Percentiles rank a stretch among this genome's conserved stretches.
These are phyloP conservation scores for Lithophane semibrunnea DNA, from an alignment of 2,888 invertebrate species.

Conservation along the genomic window DNA sequence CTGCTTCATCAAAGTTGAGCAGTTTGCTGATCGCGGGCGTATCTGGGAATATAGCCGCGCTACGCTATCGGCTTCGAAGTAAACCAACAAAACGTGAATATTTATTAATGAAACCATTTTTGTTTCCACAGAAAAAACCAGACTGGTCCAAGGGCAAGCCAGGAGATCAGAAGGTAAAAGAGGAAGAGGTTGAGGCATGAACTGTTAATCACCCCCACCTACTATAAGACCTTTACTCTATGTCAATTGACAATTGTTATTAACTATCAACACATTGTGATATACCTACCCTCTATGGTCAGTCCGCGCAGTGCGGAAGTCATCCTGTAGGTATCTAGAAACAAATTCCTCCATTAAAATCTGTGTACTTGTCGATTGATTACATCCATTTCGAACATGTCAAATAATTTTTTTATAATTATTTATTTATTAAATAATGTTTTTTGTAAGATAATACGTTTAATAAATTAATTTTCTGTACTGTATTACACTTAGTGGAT, in stretches of 20 bases:
- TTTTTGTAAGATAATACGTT: constrained; percentile 87
- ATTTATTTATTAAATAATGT: constrained; percentile 87
- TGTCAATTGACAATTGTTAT: constrained; percentile 81
- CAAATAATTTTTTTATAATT: constrained; percentile 81
- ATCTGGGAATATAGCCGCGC: constrained; percentile 66
- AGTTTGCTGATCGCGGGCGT: constrained; percentile 58
- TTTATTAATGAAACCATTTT: constrained; percentile 49
- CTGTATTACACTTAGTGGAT: constrained; percentile 80
- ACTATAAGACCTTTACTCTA: constrained; percentile 81
- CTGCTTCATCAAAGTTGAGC: constrained; percentile 57
- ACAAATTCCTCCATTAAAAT: constrained; percentile 75
- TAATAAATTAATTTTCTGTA: constrained; percentile 89
- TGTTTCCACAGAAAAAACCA: constrained; percentile 95
- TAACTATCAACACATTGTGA: constrained; percentile 82
- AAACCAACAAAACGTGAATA: constrained; percentile 6
- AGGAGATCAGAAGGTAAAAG: constrained; percentile 97
- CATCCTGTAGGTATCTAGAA: constrained; percentile 65
- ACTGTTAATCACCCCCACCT: constrained; percentile 82
- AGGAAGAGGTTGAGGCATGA: constrained; percentile 96
- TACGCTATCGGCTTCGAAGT: constrained; percentile 59
- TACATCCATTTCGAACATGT: constrained; percentile 80
- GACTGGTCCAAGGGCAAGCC: constrained; percentile 98
- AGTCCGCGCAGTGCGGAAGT: constrained; percentile 51
- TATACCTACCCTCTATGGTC: constrained; percentile 72
- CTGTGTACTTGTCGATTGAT: constrained; percentile 78